Conservation (phyloP, 1,140 invertebrate genomes). For the Orussus abietinus region DNA sequence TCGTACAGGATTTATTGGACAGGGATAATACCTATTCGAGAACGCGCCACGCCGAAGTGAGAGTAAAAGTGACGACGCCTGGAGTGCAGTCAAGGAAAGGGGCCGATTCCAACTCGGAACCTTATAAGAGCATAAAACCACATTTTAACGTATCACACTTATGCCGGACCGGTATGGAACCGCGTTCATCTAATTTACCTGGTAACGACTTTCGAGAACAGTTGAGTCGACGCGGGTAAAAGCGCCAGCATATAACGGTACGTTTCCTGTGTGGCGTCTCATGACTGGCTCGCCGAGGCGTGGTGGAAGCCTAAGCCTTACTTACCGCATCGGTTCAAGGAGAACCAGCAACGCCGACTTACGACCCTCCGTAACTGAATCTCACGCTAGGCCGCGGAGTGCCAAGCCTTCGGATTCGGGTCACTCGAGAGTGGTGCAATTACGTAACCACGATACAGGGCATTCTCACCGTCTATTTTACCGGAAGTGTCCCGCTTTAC, state of each 20-base stretch:
- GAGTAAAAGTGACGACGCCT: slow-evolving; percentile 18
- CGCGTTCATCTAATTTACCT: too few relatives aligned
- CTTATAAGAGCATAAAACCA: too few relatives aligned
- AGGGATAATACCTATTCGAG: too few relatives aligned
- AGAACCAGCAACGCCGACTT: slow-evolving; percentile 40
- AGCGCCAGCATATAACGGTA: too few relatives aligned
- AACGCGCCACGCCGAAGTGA: too few relatives aligned
- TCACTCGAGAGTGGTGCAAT: slow-evolving; percentile 35
- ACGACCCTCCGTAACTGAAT: slow-evolving; percentile 50
- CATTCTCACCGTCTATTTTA: slow-evolving; percentile 16
- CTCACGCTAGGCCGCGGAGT: slow-evolving; percentile 43
- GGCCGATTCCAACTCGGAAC: too few relatives aligned
- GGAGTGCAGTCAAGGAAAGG: too few relatives aligned
- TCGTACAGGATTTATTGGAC: too few relatives aligned
- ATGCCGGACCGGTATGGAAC: too few relatives aligned
- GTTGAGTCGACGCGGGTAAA: too few relatives aligned
- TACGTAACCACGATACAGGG: slow-evolving; percentile 31
- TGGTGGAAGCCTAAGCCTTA: slow-evolving; percentile 30
- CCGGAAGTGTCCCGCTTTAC: neutral
- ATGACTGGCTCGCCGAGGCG: slow-evolving; percentile 20
- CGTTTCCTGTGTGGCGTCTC: slow-evolving; percentile 27
- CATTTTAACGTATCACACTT: too few relatives aligned
- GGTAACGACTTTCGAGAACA: too few relatives aligned
- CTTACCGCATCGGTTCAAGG: slow-evolving; percentile 38
- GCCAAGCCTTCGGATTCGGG: slow-evolving; percentile 43